Evolutionary conservation across 2,797 vertebrate species (phyloP), one percentile per base, ranked within the genome.

Genomic region (Vireo griseus): DNA sequence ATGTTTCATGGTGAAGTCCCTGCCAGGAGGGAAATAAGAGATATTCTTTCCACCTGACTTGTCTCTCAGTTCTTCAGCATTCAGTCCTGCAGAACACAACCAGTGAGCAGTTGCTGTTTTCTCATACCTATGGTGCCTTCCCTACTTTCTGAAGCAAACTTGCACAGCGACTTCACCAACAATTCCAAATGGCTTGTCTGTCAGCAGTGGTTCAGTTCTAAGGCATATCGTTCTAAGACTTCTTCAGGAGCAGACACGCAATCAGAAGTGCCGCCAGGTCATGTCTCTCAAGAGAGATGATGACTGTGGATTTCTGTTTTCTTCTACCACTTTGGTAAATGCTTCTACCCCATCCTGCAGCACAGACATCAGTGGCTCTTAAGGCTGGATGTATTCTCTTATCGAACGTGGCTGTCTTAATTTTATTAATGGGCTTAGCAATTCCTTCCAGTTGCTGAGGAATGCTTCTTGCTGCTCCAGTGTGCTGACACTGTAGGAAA

Each of bases 371-470:
- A 18, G 47, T 61, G 62, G n/a, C 62, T 85, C 12, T 33, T 72
- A 31, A 68, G 77, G 71, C 39, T 48, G 13, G 17, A 35, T 24
- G 22, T 61, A 19, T 81, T 89, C 19, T 81, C 42, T 42, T 71
- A 17, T 17, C 1, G 16, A 84, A 71, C 59, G 66, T 78, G 69
- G 11, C 63, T 59, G 51, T 47, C 33, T 73, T 63, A 24, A 51
- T 85, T 92, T 82, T 66, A 44, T 72, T 79, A 72, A 87, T 65
- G 85, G 59, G 19, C n/a, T 75, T 68, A 78, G 58, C n/a, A 61
- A 5, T 72, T 69, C 54, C 63, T 81, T 89, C 77, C 51, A 78
- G 47, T 81, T 82, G 77, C 90, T 95, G 91, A 86, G 63, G 63
- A 63, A 28, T 13, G 29, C 58, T 61, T 55, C 77, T 77, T 1